These are phyloP conservation scores for Corydoras sp. DNA, from an alignment of 2,113 vertebrate species.

Conservation along the genomic window DNA sequence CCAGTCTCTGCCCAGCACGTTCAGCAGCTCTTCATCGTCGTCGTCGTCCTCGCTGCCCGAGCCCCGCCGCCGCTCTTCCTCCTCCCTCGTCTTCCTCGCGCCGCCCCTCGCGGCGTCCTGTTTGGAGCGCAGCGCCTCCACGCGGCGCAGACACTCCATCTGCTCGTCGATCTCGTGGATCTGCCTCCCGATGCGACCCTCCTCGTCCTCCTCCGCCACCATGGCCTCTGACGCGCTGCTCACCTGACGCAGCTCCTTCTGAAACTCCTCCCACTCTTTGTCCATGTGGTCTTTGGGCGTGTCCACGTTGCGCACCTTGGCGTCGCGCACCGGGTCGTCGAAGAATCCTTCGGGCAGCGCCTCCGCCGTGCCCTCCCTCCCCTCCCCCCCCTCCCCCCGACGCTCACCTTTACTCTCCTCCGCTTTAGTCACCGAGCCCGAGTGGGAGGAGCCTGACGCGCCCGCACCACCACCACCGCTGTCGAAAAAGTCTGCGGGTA, in stretches of 20 bases:
- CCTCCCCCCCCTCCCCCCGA: too few species aligned
- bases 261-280: constrained; percentile 98
- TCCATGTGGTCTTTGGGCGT: constrained; percentile 95
- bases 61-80: constrained; percentile 41
- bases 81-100: constrained; percentile 30
- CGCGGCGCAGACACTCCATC: constrained; percentile 86
- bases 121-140: constrained; percentile 80
- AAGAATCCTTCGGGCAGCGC: constrained; percentile 94
- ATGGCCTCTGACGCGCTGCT: constrained; percentile 94
- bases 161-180: constrained; percentile 96
- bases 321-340: constrained; percentile 91
- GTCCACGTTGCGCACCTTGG: constrained; percentile 90
- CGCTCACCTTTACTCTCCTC: too few species aligned
- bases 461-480: constrained; percentile 64
- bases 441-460: constrained; percentile 73
- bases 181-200: constrained; percentile 88
- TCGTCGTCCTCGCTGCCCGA: constrained; percentile 66
- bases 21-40: constrained; percentile 81
- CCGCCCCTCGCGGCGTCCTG: constrained; percentile 73
- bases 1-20: constrained; percentile 86
- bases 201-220: constrained; percentile 93
- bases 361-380: constrained; percentile 84
- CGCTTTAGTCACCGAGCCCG: constrained; percentile 85
- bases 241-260: constrained; percentile 92
- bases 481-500: constrained; percentile 76